A percentile compares a stretch with the other conserved stretches of the same genome.
phyloP scores from a whole-genome alignment of 2,888 invertebrate genomes.

The Cantharis rufa region DNA sequence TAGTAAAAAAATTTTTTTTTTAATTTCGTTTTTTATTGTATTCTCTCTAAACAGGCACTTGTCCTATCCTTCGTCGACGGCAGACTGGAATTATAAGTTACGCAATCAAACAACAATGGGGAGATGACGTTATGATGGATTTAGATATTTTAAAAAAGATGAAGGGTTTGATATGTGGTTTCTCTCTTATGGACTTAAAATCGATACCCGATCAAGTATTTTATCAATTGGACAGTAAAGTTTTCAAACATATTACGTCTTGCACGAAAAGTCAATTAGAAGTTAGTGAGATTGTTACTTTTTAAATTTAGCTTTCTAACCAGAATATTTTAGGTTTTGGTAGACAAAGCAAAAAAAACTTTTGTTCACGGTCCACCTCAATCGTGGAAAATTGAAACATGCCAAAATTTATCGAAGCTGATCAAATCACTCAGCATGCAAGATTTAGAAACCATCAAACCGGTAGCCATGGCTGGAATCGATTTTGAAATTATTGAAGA shows the following conservation, averaged over 20 bases:
- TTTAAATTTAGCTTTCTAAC: neutral
- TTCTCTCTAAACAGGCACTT: conserved; percentile 33
- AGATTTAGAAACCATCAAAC: conserved; percentile 26
- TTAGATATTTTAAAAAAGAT: conserved; percentile 23
- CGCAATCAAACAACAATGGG: conserved; percentile 25
- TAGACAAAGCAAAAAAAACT: conserved; percentile 20
- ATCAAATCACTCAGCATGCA: conserved; percentile 18
- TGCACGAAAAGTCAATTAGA: conserved; percentile 33
- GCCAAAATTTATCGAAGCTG: conserved; percentile 30
- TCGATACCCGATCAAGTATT: conserved; percentile 20
- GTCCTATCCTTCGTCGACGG: conserved; percentile 20
- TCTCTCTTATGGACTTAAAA: conserved; percentile 25
- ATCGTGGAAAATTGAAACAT: conserved; percentile 27
- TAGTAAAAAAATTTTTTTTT: no score
- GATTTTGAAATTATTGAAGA: conserved; percentile 8
- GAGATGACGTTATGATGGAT: conserved; percentile 14
- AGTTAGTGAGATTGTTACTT: neutral
- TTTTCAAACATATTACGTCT: conserved; percentile 34
- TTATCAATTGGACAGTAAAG: conserved; percentile 15
- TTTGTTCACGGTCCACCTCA: conserved; percentile 30
- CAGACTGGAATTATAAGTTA: conserved; percentile 34
- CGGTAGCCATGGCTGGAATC: conserved; percentile 20
- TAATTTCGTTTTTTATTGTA: neutral
- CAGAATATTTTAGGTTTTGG: conserved; percentile 21
- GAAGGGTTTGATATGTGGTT: conserved; percentile 38